phyloP scores from a whole-genome alignment of 2,888 invertebrate genomes.

The Labia minor region DNA sequence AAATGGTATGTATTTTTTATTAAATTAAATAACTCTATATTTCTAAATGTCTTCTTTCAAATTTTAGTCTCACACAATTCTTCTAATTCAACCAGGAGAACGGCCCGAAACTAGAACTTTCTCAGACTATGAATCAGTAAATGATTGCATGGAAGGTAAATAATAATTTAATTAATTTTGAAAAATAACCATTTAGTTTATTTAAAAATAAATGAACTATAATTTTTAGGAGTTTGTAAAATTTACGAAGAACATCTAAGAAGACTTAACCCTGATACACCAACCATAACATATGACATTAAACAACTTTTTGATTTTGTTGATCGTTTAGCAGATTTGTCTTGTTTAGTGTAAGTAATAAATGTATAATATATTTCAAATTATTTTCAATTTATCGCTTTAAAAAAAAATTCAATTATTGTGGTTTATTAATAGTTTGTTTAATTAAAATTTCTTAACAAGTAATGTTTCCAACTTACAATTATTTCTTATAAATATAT shows the following conservation, averaged over 20 bases:
- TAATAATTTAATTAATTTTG: constrained; percentile 14
- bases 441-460: neutral
- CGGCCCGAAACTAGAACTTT: constrained; percentile 95
- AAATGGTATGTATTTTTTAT: neutral
- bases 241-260: constrained; percentile 98
- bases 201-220: no score
- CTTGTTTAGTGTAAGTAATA: constrained; percentile 78
- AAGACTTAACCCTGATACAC: constrained; percentile 85
- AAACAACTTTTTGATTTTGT: constrained; percentile 97
- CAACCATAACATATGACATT: constrained; percentile 96
- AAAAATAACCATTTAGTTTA: no score
- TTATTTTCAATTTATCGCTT: no score
- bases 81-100: constrained; percentile 85
- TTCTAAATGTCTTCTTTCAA: no score
- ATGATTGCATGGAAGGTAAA: constrained; percentile 92
- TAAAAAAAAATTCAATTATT: no score
- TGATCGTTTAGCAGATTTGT: constrained; percentile 88
- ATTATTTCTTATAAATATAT: no score
- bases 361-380: no score
- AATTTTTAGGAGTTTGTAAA: constrained; percentile 76
- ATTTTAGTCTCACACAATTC: constrained; percentile 82
- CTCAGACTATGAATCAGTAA: constrained; percentile 95
- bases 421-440: neutral
- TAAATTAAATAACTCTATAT: neutral
- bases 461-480: no score